Evolutionary conservation across 1,140 invertebrate genomes (phyloP), one percentile per base, ranked within the genome.

Genomic region (Neelides sp.): DNA sequence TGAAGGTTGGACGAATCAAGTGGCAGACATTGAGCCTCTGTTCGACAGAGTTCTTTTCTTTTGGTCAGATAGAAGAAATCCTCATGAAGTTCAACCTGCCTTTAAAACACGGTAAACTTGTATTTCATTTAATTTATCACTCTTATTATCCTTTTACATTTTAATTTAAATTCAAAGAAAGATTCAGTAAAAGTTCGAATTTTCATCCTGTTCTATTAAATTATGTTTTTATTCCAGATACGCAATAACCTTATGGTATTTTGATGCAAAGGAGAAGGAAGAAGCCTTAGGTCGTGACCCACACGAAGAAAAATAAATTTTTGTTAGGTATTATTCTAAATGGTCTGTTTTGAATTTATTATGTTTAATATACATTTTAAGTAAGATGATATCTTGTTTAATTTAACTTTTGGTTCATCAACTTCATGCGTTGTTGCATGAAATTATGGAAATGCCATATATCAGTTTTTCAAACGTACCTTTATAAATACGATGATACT

Each of bases 231-330:
- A 40, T 55, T 52, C 20, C 56, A 83, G 87, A 69, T 94, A 93
- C 68, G 90, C 91, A 5, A 92, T 96, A 35, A 96, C 91, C 13
- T 72, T 95, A 34, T 96, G 91, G 91, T 95, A 95, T 67, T 92
- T 91, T 66, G 90, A 94, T 69, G 78, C 82, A 1, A 76, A 79
- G 52, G 88, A 93, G 69, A 75, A 86, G 61, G 79, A 79, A 63
- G 75, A 79, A 62, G 86, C 86, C 28, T 73, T 78, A 45, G 66
- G 72, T 58, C 71, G 76, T 63, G 79, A 74, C 61, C 74, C 78
- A 67, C 73, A 71, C 64, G 73, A 74, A 68, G 67, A 72, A 73
- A 67, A 66, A 70, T 64, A 60, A n/a, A n/a, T n/a, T n/a, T n/a
- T n/a, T n/a, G n/a, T n/a, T n/a, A n/a, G n/a, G n/a, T n/a, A n/a